Base-by-base conservation (phyloP, 2,888 invertebrate genomes). In the Onchidella celtica region DNA sequence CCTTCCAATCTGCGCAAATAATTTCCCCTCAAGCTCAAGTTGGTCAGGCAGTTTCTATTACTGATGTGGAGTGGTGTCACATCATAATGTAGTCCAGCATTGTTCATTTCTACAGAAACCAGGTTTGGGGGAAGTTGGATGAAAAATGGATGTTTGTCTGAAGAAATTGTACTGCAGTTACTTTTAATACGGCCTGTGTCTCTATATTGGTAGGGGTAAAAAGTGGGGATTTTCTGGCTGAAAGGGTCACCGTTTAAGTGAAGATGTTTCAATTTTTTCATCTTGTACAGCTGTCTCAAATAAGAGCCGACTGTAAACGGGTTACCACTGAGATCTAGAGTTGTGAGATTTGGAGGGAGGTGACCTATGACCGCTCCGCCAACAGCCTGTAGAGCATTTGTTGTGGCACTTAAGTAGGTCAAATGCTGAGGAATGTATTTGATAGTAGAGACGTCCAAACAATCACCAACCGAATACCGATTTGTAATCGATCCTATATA, bases 41-140 rank as follows among this genome's bases (percentile, higher is more conserved):
- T 32, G 17, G 6, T 27, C n/a, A 83, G 38, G 14, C 17, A 55
- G 61, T 83, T 83, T 36, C 57, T 73, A 1, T 76, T 57, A 27
- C 81, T 57, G 0, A n/a, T 40, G n/a, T n/a, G n/a, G 55, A 83
- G 17, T n/a, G 69, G 4, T 4, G 74, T 29, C 14, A 83, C 9
- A 9, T 32, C 40, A 36, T 81, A 83, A 2, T 61, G 40, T 21
- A 83, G n/a, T n/a, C 69, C 57, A 29, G 65, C 69, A 3, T 27
- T 29, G 0, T 73, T 55, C 55, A 77, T 69, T 21, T 73, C 61
- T 9, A 78, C 40, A 3, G 3, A 21, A 9, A 40, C 21, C n/a
- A 83, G 59, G 14, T 78, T 63, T 32, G 81, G 81, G 0, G 83
- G 83, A 11, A 83, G 29, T 4, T n/a, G n/a, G n/a, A n/a, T n/a